phyloP scores from a whole-genome alignment of 2,113 vertebrate species.

The Heterocephalus glaber region DNA sequence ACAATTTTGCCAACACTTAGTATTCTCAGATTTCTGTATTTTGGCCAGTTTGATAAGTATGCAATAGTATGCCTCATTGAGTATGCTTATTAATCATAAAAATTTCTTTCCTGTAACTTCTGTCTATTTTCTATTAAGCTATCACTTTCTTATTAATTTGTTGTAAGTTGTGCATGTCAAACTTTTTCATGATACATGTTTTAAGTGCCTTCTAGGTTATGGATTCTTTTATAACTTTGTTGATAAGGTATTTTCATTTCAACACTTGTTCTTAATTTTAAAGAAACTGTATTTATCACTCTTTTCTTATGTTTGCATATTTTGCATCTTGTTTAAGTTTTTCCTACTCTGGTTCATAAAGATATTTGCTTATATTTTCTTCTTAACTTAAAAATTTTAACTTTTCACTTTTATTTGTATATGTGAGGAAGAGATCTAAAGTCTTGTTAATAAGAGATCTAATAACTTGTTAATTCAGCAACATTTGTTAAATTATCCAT shows the following conservation, averaged over 20 bases:
- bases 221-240: neutral
- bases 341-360: neutral
- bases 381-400: neutral
- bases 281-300: neutral
- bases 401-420: neutral
- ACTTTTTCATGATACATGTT: neutral
- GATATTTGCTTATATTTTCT: neutral
- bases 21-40: neutral
- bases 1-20: neutral
- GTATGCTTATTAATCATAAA: neutral
- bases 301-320: neutral
- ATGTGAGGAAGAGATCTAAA: neutral
- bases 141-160: neutral
- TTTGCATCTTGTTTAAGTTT: neutral
- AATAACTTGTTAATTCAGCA: neutral
- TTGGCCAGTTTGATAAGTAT: neutral
- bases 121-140: neutral
- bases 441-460: conserved; percentile 1
- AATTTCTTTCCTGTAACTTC: neutral
- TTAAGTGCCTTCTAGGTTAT: neutral
- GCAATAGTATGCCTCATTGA: neutral
- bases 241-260: neutral
- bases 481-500: neutral
- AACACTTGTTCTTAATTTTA: neutral
- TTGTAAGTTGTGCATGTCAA: neutral